Base-by-base conservation (phyloP, 2,797 vertebrate genomes). In the Discoglossus pictus region DNA sequence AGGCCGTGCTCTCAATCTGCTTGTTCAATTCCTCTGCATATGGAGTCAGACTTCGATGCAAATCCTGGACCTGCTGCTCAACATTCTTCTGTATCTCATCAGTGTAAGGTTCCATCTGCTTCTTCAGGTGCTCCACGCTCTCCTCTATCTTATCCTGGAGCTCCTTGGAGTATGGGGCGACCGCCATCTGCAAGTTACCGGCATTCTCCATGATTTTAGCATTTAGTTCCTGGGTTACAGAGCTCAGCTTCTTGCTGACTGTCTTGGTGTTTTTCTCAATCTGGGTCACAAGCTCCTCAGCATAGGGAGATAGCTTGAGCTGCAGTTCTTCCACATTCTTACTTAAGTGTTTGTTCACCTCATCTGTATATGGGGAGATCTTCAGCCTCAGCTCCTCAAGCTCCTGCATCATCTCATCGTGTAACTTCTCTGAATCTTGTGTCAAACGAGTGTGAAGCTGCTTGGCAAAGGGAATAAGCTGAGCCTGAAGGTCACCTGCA, bases 131-230 rank as follows among this genome's bases (percentile, higher is more conserved):
- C 51, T 85, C 73, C 60, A 89, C 5, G 6, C 73, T 81, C 3
- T 65, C 72, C 1, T 17, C 3, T 5, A 87, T 1, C 73, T 82
- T 89, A 2, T 0, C 0, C 44, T 87, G 81, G 61, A 97, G 73
- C 36, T 79, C 1, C 0, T 92, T 86, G 0, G 91, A 18, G 0
- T 89, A 80, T 55, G 93, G 94, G 0, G 53, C 11, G 73, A 97
- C 67, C 38, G 51, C 82, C 11, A 7, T n/a, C 80, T 91, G 93
- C 80, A 95, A 86, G 77, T 86, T 84, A 36, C 91, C 91, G 67
- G 94, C 67, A 0, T 93, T 91, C 15, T 40, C 2, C 0, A 67
- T 12, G 0, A 99, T 31, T 75, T 84, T 75, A 0, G 7, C 4
- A 9, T 73, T 73, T 79, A 98, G 54, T 12, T 86, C 75, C 0